phyloP scores from a whole-genome alignment of 1,140 invertebrate species.

The Caerostris extrusa region DNA sequence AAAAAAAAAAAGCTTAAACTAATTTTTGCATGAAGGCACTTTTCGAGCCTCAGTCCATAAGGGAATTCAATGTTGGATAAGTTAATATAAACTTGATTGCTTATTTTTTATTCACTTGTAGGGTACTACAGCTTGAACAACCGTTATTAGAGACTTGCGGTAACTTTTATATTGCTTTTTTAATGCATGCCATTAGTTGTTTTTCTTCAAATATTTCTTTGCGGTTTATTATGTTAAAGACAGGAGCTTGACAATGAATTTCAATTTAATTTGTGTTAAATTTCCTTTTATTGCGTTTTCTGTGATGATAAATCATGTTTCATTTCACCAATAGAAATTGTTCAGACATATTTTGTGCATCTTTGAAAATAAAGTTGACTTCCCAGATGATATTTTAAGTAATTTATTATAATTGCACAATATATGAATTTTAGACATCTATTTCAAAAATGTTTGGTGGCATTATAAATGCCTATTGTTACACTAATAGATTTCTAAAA shows the following conservation, averaged over 20 bases:
- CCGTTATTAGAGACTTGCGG: background rate
- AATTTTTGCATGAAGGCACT: slow-evolving; percentile 45
- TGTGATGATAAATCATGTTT: background rate
- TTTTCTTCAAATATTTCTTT: slow-evolving; percentile 21
- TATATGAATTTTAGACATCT: too few species aligned
- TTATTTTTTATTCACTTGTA: background rate
- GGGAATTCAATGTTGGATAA: slow-evolving; percentile 21
- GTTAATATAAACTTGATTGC: background rate
- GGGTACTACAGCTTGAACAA: background rate
- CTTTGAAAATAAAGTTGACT: too few species aligned
- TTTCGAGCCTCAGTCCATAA: background rate
- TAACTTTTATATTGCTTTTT: slow-evolving; percentile 36
- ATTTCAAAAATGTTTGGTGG: too few species aligned
- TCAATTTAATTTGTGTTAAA: background rate
- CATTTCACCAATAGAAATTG: too few species aligned
- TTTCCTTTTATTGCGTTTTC: slow-evolving; percentile 1
- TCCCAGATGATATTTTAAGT: too few species aligned
- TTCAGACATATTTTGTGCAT: too few species aligned
- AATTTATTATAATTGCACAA: too few species aligned
- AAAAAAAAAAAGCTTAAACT: slow-evolving; percentile 30
- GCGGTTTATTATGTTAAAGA: slow-evolving; percentile 7
- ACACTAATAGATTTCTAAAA: too few species aligned
- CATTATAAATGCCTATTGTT: too few species aligned
- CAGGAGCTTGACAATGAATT: background rate
- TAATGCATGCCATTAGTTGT: slow-evolving; percentile 27